These are phyloP conservation scores for Rhinopomastus cyanomelas DNA, from an alignment of 2,113 vertebrate genomes.

Conservation along the genomic window DNA sequence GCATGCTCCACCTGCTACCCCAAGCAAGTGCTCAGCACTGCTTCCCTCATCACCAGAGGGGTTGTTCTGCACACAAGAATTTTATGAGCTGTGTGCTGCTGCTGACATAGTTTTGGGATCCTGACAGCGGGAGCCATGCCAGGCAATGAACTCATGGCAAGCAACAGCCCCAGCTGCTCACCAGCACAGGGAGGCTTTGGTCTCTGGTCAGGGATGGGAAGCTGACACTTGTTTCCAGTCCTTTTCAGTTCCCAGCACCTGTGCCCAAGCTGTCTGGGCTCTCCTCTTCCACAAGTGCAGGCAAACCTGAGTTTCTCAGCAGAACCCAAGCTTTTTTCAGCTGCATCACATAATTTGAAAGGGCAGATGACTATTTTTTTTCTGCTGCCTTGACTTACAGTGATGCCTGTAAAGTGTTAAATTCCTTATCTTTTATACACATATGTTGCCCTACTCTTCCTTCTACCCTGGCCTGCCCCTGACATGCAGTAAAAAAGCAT, in stretches of 20 bases:
- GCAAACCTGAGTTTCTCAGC: not conserved
- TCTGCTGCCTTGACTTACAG: not conserved
- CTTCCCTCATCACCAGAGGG: not conserved
- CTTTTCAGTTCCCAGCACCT: not conserved
- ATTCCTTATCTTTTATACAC: slow-evolving; percentile 20
- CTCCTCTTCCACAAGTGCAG: not conserved
- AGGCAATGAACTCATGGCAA: not conserved
- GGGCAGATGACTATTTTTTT: rapidly evolving
- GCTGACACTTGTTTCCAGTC: not conserved
- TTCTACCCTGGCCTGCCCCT: not conserved
- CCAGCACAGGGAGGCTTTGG: not conserved
- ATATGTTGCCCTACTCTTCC: not conserved
- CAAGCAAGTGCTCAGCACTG: rapidly evolving
- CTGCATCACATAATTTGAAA: rapidly evolving
- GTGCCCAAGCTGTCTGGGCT: not conserved
- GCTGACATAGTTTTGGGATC: not conserved
- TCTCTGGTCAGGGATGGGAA: not conserved
- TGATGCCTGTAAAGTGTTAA: not conserved
- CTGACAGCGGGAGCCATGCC: not conserved
- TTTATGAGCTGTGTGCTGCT: not conserved
- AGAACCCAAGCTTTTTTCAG: not conserved
- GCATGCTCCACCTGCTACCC: not conserved
- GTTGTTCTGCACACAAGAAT: not conserved
- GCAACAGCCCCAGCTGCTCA: not conserved
- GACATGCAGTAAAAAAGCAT: rapidly evolving